Base-by-base conservation (phyloP, 2,797 vertebrate genomes). In the Lemur catta region DNA sequence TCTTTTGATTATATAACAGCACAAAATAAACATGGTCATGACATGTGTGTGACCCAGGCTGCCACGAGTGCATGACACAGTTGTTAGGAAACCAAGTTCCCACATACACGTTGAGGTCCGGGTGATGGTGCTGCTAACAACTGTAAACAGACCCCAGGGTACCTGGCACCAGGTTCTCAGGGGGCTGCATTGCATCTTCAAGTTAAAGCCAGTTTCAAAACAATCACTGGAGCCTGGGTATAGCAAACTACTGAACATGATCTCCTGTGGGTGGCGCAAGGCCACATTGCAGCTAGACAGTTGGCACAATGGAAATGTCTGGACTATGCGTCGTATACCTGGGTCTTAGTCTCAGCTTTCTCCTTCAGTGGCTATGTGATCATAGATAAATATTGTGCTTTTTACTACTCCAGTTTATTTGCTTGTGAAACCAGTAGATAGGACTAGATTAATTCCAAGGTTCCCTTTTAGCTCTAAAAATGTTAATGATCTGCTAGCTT, bases 391-490 rank as follows among this genome's bases (percentile, higher is more conserved):
- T 57, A 63, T 48, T 88, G 26, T 2, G 48, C 28, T 15, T 46
- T 95, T 84, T 85, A 24, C 61, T 82, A 24, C 67, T 22, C n/a
- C 57, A 82, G 0, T 63, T 82, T 84, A 63, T 92, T 86, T 74
- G 24, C 14, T 52, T 76, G 10, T 92, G 69, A 95, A 84, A 79
- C 12, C 9, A 55, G 72, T 72, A 38, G 46, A 80, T 86, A 46
- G 33, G 4, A 71, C 46, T 82, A 75, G 22, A 89, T 80, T 86
- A 67, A 67, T 67, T 71, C 24, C 35, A 74, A 75, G 4, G 17
- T 84, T 20, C 3, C 1, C 18, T 52, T 96, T 95, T 38, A 84
- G n/a, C 33, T 90, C 59, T 96, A 84, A 91, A 96, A 89, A 78
- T 81, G 52, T 33, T 67, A 96, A 41, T 59, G 63, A 74, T 63